Evolutionary conservation across 2,888 invertebrate genomes (phyloP).

Genomic region (Anthrax anthrax): DNA sequence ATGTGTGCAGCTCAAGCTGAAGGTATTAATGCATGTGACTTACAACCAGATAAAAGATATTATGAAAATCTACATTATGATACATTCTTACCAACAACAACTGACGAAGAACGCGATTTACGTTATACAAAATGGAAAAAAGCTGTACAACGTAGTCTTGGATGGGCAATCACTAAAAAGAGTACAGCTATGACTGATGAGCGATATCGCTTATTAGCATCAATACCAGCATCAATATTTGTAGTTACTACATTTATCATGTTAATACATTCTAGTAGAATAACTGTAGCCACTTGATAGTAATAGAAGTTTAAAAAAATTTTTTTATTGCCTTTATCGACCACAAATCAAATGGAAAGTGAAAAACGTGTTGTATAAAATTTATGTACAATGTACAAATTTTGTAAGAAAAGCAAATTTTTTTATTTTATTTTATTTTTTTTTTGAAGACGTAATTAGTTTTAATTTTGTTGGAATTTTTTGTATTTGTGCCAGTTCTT

Average conservation of each 20-base stretch:
- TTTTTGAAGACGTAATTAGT: too few relatives aligned
- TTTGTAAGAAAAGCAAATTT: too few relatives aligned
- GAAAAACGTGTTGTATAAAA: too few relatives aligned
- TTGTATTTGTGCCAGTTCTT: too few relatives aligned
- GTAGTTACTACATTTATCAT: conserved; percentile 57
- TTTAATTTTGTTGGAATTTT: too few relatives aligned
- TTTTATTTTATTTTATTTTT: too few relatives aligned
- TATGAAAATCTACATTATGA: conserved; percentile 43
- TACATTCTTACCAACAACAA: conserved; percentile 68
- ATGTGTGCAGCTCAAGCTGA: conserved; percentile 77
- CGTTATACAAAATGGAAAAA: conserved; percentile 88
- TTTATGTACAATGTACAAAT: too few relatives aligned
- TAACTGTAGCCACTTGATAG: not conserved
- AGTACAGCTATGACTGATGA: conserved; percentile 69
- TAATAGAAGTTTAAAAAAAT: not conserved
- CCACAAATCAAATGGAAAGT: too few relatives aligned
- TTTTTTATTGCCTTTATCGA: not conserved
- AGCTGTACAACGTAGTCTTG: conserved; percentile 81
- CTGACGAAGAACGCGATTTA: conserved; percentile 63
- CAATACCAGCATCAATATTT: conserved; percentile 64
- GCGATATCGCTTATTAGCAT: conserved; percentile 59
- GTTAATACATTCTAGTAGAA: conserved; percentile 20
- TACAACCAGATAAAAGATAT: conserved; percentile 40
- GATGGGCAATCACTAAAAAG: conserved; percentile 70
- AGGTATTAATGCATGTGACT: conserved; percentile 54